Base-by-base conservation (phyloP, 2,797 vertebrate genomes). In the Protosalanx chinensis region DNA sequence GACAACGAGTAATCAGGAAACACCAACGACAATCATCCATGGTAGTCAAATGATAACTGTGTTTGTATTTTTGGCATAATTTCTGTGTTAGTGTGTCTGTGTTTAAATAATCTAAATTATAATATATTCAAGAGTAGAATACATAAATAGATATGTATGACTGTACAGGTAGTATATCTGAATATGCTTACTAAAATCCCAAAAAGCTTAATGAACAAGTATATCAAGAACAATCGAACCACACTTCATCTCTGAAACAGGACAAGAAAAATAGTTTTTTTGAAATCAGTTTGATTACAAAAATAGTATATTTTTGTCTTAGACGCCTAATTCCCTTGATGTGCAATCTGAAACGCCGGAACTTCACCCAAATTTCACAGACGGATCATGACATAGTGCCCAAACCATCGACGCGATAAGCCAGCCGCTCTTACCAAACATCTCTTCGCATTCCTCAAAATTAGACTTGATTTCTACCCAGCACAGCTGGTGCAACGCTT, bases 91-190 rank as follows among this genome's bases (percentile, higher is more conserved):
- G 41, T 61, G 23, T 27, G 23, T 27, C 23, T 27, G 23, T 27
- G 23, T 27, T 27, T 27, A 27, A 27, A 27, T 27, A 27, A 27
- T 27, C 23, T 27, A 27, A 27, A 27, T 27, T 1, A 66, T 18
- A 60, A 60, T 60, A 60, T 60, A 60, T 75, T 86, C 76, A 86
- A 81, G 79, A 85, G 82, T 72, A 67, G 72, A 72, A 81, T 81
- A 84, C 29, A 72, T 73, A 51, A 74, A 68, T 35, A 57, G 51
- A 67, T 68, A 63, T 68, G 57, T 80, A 68, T 51, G 65, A 79
- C 66, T 81, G 82, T 72, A 86, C 75, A 65, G 68, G 32, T 58
- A 37, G 63, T 57, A 72, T 76, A 68, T 76, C 64, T 77, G 72
- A 71, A 80, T 76, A 49, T 77, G 35, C 27, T 10, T 59, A 46